Conservation (phyloP, 2,113 vertebrate species). For the Sorex araneus region DNA sequence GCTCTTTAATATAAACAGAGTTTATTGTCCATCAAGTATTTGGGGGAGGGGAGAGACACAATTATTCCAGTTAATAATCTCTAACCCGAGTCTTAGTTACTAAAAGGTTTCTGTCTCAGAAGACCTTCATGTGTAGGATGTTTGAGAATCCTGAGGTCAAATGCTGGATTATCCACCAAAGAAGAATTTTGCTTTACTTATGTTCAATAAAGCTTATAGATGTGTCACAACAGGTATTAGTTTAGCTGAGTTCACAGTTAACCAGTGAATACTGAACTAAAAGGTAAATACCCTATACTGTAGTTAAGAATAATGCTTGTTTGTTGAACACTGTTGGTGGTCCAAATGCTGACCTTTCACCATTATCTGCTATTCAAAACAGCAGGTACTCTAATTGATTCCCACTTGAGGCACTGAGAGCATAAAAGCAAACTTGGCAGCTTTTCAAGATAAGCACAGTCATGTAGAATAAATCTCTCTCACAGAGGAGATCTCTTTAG, state of each 20-base stretch:
- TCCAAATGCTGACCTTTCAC: slow-evolving; percentile 49
- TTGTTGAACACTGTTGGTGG: slow-evolving; percentile 63
- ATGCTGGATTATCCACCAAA: slow-evolving; percentile 14
- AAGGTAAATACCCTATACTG: not conserved
- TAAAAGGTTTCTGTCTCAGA: not conserved
- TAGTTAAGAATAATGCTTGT: not conserved
- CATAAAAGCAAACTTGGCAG: slow-evolving; percentile 87
- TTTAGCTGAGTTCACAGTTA: slow-evolving; percentile 28
- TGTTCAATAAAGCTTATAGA: slow-evolving; percentile 5
- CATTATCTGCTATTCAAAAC: slow-evolving; percentile 76
- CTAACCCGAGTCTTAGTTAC: slow-evolving; percentile 31
- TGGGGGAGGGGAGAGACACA: not conserved
- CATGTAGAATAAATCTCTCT: slow-evolving; percentile 75
- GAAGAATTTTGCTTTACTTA: not conserved
- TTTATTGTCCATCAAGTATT: not conserved
- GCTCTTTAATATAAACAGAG: slow-evolving; percentile 10
- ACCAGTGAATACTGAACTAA: not conserved
- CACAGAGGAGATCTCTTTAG: slow-evolving; percentile 57
- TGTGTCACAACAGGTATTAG: slow-evolving; percentile 9
- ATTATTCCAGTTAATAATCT: not conserved
- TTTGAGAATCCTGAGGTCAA: not conserved
- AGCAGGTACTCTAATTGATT: slow-evolving; percentile 79
- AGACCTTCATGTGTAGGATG: not conserved
- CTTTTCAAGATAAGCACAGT: slow-evolving; percentile 81
- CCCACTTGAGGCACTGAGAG: slow-evolving; percentile 55